A percentile compares a stretch with the other conserved stretches of the same genome.
phyloP scores from a whole-genome alignment of 2,113 vertebrate genomes.

The Thunnus thynnus region DNA sequence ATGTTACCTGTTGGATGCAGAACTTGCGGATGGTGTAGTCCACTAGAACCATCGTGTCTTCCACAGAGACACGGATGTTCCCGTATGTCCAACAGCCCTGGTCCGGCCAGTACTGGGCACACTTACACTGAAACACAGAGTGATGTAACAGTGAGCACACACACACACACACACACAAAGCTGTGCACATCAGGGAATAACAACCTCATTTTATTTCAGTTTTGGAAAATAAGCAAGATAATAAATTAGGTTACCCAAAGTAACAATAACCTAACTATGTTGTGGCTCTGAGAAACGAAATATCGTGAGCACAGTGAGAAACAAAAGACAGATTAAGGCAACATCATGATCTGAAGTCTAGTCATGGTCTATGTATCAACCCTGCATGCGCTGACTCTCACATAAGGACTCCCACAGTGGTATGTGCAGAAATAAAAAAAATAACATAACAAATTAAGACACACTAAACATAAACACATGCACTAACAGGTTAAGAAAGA shows the following conservation, averaged over 20 bases:
- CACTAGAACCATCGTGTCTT: constrained; percentile 95
- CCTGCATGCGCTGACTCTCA: not conserved
- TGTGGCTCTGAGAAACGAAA: constrained; percentile 1
- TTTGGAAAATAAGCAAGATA: not conserved
- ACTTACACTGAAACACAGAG: constrained; percentile 90
- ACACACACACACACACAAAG: not conserved
- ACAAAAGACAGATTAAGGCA: not conserved
- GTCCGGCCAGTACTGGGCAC: constrained; percentile 99
- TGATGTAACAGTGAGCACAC: not conserved
- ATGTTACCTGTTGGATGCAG: constrained; percentile 95
- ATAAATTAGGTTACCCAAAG: not conserved
- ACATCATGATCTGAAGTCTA: not conserved
- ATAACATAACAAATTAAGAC: not conserved
- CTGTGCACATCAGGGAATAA: not conserved
- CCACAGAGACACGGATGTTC: constrained; percentile 97
- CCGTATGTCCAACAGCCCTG: constrained; percentile 99
- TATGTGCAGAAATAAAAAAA: not conserved
- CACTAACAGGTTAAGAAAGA: not conserved
- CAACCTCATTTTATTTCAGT: not conserved
- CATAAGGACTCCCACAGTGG: not conserved
- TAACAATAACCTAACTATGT: not conserved
- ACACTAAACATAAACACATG: not conserved
- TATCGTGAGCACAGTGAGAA: not conserved
- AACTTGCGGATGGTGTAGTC: constrained; percentile 99
- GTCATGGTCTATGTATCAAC: no score